Conservation (phyloP, 1,140 invertebrate species). For the Dinoponera quadriceps region DNA sequence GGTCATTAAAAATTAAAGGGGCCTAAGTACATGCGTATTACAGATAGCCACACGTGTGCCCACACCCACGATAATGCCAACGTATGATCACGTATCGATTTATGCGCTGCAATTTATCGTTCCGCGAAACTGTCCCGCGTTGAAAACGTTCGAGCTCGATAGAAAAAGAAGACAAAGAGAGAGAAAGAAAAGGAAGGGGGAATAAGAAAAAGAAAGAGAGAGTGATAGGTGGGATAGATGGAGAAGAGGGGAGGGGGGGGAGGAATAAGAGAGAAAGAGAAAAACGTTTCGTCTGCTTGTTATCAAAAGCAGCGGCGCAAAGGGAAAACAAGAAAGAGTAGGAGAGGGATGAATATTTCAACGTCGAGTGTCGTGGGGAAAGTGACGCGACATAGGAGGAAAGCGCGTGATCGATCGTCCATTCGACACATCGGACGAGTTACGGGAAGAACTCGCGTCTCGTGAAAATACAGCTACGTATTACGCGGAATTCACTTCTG, state of each 20-base stretch:
- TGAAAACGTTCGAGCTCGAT: constrained; percentile 10
- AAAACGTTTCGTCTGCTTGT: constrained; percentile 3
- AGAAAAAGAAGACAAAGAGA: too few relatives aligned
- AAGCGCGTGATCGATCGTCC: constrained; percentile 37
- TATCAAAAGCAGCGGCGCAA: constrained; percentile 34
- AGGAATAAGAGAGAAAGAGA: not conserved
- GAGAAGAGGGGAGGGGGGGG: too few relatives aligned
- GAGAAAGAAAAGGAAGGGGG: too few relatives aligned
- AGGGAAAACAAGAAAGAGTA: constrained; percentile 18
- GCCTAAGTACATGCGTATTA: constrained; percentile 45
- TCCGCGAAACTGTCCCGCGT: constrained; percentile 9
- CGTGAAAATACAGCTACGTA: constrained; percentile 10
- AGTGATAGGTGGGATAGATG: too few relatives aligned
- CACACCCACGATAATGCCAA: constrained; percentile 48
- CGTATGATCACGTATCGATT: constrained; percentile 71
- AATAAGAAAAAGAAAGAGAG: not conserved
- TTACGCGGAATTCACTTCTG: not conserved
- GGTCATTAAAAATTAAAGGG: constrained; percentile 65
- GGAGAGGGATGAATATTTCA: constrained; percentile 50
- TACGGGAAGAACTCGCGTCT: constrained; percentile 6
- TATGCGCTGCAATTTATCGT: constrained; percentile 29
- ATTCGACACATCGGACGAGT: not conserved
- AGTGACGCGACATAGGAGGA: constrained; percentile 16
- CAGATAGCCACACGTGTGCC: constrained; percentile 35
- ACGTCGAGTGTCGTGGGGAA: constrained; percentile 12